Conservation (phyloP, 2,797 vertebrate genomes). For the Orientallactaga sibirica region DNA sequence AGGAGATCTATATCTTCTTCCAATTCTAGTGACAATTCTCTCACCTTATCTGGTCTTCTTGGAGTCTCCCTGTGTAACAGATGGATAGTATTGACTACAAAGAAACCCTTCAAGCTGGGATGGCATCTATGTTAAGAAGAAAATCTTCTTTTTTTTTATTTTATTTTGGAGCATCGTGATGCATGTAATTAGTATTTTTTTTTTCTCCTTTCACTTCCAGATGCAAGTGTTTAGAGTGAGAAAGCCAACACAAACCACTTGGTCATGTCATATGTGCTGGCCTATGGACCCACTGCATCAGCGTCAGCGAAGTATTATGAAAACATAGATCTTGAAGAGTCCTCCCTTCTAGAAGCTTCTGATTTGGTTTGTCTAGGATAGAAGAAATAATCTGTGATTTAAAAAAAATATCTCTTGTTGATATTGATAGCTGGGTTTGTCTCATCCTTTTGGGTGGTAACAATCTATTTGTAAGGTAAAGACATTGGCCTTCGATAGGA, state of each 20-base stretch:
- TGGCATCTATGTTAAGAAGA: slow-evolving; percentile 36
- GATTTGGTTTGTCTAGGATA: neutral
- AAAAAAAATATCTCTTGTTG: neutral
- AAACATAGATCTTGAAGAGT: neutral
- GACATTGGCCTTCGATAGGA: neutral
- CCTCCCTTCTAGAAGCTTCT: neutral
- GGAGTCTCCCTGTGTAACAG: neutral
- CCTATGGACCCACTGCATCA: neutral
- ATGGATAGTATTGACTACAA: neutral
- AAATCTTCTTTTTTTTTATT: slow-evolving; percentile 2
- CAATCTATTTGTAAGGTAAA: neutral
- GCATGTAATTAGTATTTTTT: neutral
- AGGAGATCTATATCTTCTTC: neutral
- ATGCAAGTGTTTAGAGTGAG: neutral
- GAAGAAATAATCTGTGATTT: neutral
- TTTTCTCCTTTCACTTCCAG: neutral
- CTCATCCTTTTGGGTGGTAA: neutral
- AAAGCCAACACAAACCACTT: neutral
- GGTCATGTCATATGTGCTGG: neutral
- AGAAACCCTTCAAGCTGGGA: slow-evolving; percentile 16
- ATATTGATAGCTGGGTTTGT: neutral
- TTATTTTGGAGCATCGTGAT: neutral
- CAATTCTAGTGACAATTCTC: neutral
- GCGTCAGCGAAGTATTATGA: neutral
- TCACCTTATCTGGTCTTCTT: slow-evolving; percentile 13